These are phyloP conservation scores for Cinara cedri DNA, from an alignment of 2,888 invertebrate genomes.

Conservation along the genomic window DNA sequence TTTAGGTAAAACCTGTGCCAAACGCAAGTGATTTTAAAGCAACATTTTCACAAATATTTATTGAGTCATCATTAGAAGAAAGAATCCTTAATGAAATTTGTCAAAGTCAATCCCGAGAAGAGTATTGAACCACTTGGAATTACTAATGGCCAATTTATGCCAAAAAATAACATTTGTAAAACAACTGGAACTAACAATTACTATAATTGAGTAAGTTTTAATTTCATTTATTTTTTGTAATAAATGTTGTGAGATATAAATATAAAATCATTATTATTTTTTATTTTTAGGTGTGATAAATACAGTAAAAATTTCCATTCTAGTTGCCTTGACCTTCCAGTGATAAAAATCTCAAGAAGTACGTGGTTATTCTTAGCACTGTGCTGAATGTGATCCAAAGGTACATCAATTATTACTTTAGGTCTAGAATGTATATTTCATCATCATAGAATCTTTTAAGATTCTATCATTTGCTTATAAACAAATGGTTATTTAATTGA, in stretches of 20 bases:
- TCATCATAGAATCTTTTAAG: too few species aligned
- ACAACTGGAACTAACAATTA: conserved; percentile 53
- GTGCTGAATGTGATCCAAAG: conserved; percentile 92
- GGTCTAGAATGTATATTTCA: neutral
- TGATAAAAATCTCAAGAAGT: conserved; percentile 93
- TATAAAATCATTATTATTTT: neutral
- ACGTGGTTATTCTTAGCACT: conserved; percentile 94
- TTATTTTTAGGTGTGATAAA: conserved; percentile 79
- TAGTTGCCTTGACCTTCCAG: conserved; percentile 88
- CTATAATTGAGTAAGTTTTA: conserved; percentile 71
- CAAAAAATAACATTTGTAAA: conserved; percentile 57
- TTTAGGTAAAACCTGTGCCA: conserved; percentile 77
- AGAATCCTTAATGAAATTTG: neutral
- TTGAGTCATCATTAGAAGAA: conserved; percentile 50
- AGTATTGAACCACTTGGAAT: conserved; percentile 50
- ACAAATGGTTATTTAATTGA: too few species aligned
- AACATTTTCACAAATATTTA: conserved; percentile 50
- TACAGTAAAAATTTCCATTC: conserved; percentile 91
- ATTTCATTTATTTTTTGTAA: conserved; percentile 28
- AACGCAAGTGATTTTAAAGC: conserved; percentile 73
- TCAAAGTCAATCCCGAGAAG: conserved; percentile 54
- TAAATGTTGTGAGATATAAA: neutral
- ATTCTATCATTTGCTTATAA: too few species aligned
- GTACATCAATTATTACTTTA: conserved; percentile 66
- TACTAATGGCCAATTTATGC: conserved; percentile 36